Conservation (phyloP, 1,140 invertebrate species). For the Cherax destructor region DNA sequence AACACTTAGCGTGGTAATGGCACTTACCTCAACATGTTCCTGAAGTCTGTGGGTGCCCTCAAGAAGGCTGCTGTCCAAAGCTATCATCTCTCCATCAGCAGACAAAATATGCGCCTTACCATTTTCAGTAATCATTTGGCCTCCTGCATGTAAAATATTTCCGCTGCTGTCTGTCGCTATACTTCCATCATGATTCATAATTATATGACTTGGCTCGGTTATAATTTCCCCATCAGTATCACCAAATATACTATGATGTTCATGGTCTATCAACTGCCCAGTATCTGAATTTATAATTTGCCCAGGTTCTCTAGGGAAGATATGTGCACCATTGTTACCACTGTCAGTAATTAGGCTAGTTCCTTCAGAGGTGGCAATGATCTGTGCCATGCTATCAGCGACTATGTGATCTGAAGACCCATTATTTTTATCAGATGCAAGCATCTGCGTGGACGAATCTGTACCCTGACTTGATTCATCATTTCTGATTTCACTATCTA, state of each 20-base stretch:
- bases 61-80: slow-evolving; percentile 32
- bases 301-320: slow-evolving; percentile 32
- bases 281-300: slow-evolving; percentile 39
- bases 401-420: neutral
- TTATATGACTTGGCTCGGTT: slow-evolving; percentile 44
- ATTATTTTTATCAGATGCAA: neutral
- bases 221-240: slow-evolving; percentile 37
- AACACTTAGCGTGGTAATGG: no score
- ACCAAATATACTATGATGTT: slow-evolving; percentile 33
- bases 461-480: neutral
- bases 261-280: slow-evolving; percentile 10
- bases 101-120: slow-evolving; percentile 51
- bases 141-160: slow-evolving; percentile 32
- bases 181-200: slow-evolving; percentile 37
- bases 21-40: slow-evolving; percentile 50
- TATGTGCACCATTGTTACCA: slow-evolving; percentile 18
- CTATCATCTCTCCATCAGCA: slow-evolving; percentile 49
- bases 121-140: slow-evolving; percentile 20
- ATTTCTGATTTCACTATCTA: neutral
- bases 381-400: slow-evolving; percentile 36
- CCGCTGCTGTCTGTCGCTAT: neutral
- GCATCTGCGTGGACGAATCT: neutral
- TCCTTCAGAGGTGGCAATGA: slow-evolving; percentile 31
- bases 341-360: slow-evolving; percentile 7
- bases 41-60: slow-evolving; percentile 23